Conservation (phyloP, 2,797 vertebrate species). For the Calcarius lapponicus region DNA sequence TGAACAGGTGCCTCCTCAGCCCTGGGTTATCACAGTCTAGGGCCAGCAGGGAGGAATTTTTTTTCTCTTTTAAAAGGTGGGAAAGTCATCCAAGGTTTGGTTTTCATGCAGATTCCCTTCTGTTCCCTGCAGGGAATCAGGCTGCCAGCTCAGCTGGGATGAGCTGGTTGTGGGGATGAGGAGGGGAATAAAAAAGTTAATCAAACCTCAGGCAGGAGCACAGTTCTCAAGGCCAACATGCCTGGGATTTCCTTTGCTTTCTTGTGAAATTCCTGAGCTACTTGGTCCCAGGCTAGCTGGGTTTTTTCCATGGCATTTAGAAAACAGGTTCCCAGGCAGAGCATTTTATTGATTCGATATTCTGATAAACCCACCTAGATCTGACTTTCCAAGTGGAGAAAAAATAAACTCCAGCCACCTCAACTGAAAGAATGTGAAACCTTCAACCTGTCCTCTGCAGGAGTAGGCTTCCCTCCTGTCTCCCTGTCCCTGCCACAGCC, state of each 20-base stretch:
- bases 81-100: background rate
- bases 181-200: background rate
- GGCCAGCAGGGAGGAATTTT: background rate
- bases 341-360: background rate
- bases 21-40: background rate
- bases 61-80: background rate
- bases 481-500: background rate
- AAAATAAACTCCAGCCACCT: background rate
- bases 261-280: background rate
- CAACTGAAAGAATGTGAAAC: background rate
- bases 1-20: conserved; percentile 1
- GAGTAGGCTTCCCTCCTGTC: background rate
- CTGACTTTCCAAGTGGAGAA: background rate
- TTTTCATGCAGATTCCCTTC: background rate
- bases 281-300: background rate
- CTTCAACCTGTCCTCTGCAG: background rate
- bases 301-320: background rate
- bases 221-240: background rate
- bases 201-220: background rate
- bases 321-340: background rate
- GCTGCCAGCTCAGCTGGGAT: background rate
- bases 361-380: background rate
- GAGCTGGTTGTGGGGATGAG: background rate
- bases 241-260: background rate
- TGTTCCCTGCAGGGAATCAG: background rate